Evolutionary conservation across 2,797 vertebrate genomes (phyloP), one percentile per base, ranked within the genome.

Genomic region (Emys orbicularis): DNA sequence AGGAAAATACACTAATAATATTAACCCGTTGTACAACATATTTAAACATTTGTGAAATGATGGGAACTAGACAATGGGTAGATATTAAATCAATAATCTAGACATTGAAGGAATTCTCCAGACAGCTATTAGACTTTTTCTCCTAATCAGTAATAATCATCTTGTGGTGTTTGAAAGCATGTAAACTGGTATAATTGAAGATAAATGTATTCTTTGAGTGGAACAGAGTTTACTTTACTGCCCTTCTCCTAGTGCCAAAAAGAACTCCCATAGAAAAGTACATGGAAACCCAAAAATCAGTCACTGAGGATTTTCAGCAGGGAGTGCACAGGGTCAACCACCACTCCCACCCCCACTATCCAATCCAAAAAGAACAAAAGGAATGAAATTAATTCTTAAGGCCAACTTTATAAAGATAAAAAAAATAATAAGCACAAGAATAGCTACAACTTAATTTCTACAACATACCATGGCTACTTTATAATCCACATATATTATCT

Each of bases 41-140:
- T 94, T 81, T 92, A 90, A 68, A 90, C 74, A 76, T 79, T 47
- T 89, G 50, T 88, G 77, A 82, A 92, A 77, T 77, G 21, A 23
- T 80, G 79, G 84, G 84, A 81, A 91, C 80, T 86, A 93, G 95
- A 94, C 83, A 91, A 72, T 68, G 79, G 90, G 68, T 91, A 86
- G 94, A 89, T 96, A 89, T 96, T 97, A 96, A 97, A 97, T 93
- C 86, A 94, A 86, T 97, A 97, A 96, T 95, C 94, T 96, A 91
- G 93, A 90, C 68, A 57, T 21, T 0, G 3, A 93, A 91, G 94
- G 84, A 86, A 94, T 95, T 95, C 90, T 91, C 86, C 81, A 92
- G 95, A 94, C 95, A 97, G 93, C 95, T 97, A 94, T 86, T 96
- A 83, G 81, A 44, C 93, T 94, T 94, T 47, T 74, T 27, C 34